Base-by-base conservation (phyloP, 2,113 vertebrate genomes). In the Apodemus speciosus region DNA sequence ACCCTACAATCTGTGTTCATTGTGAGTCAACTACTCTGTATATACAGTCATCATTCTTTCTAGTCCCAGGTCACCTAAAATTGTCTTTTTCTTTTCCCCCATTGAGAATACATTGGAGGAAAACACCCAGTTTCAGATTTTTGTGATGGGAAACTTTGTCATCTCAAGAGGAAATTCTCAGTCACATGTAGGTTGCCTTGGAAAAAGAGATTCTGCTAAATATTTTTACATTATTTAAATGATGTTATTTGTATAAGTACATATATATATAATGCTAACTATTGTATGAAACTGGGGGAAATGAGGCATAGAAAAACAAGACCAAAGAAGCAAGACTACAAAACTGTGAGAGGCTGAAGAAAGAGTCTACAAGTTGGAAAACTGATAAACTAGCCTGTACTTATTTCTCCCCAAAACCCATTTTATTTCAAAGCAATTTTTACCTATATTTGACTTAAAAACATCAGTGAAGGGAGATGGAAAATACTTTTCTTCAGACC, bases 161-260 rank as follows among this genome's bases (percentile, higher is more conserved):
- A 43, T 76, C 51, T 95, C 46, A 71, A 43, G 51, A 40, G 86
- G 53, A 95, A 89, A 90, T 83, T 93, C 79, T 32, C 20, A 32
- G 60, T 27, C 87, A 64, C 51, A 2, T 60, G 1, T 53, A 21
- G 25, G 72, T 58, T 89, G 23, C 21, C 15, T 58, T 85, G 73
- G 84, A 84, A 91, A 96, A 93, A 43, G 21, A 6, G 90, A 77
- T 91, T 90, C 60, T 68, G 20, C 49, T 87, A 51, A 87, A n/a
- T 68, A 76, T 77, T 38, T 62, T 38, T 32, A 80, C 10, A 9
- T 49, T 77, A 43, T 18, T 84, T 87, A 40, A 40, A 71, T 90
- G 21, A 91, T 27, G 72, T 92, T 46, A 62, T 16, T 83, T 58
- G 32, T 6, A 8, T 76, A 84, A 81, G 73, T 72, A 20, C 32